Base-by-base conservation (phyloP, 2,113 vertebrate species). In the Falcunculus frontatus region DNA sequence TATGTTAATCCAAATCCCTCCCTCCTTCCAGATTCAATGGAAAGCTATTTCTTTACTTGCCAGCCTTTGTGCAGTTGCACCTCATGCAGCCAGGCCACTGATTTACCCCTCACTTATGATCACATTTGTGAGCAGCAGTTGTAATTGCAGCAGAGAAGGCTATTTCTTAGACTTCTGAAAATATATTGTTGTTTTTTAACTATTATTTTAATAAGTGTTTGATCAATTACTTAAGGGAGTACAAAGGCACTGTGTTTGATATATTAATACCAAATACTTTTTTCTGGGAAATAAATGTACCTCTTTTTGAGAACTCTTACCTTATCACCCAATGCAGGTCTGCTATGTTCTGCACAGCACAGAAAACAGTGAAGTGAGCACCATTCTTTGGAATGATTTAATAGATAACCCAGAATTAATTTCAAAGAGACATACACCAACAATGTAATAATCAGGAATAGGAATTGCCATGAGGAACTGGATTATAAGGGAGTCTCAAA, bases 121-220 rank as follows among this genome's bases (percentile, higher is more conserved):
- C 65, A 41, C 0, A 0, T 68, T 78, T 87, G n/a, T 67, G 60
- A 52, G 26, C 49, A 72, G 57, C 20, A 41, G n/a, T 68, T 78
- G 25, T 59, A 37, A 59, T 52, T 91, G 80, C 81, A 84, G 69
- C 57, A 85, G 92, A 94, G 90, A 92, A 96, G 90, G 92, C 72
- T 96, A 77, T 92, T 97, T 92, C 67, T 83, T 86, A 82, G 56
- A 46, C 37, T 74, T 82, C 41, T 82, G 29, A 60, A 91, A 84
- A 78, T 19, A 32, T 18, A 37, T 30, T 46, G 2, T 52, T 87
- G 16, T 0, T 1, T 42, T 91, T 46, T 46, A 70, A 50, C 29
- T 70, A 27, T 65, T 73, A 23, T 50, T 93, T 87, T 52, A 67
- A 11, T 56, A 81, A 67, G 13, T 46, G 10, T 69, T 83, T 39